A percentile compares a stretch with the other conserved stretches of the same genome.
phyloP scores from a whole-genome alignment of 2,113 vertebrate genomes.

The Loxodonta africana region DNA sequence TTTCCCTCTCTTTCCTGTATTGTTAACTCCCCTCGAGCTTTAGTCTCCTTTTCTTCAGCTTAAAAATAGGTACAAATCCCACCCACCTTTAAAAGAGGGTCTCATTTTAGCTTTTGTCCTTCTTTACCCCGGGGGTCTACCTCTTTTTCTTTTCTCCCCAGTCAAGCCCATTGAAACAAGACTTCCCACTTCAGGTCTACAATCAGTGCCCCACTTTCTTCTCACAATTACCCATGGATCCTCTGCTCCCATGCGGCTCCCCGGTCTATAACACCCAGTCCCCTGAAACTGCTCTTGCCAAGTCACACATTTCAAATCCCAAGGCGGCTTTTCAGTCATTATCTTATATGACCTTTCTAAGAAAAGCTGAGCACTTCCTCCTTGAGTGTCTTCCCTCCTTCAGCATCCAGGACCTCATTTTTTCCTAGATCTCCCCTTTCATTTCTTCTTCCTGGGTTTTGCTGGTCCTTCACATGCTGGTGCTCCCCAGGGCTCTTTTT shows the following conservation, averaged over 20 bases:
- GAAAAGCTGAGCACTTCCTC: not conserved
- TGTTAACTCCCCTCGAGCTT: not conserved
- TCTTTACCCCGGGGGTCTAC: not conserved
- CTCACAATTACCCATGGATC: not conserved
- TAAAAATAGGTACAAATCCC: not conserved
- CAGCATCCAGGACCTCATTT: fast-evolving
- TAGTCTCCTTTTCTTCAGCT: not conserved
- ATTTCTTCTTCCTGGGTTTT: not conserved
- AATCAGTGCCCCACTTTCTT: not conserved
- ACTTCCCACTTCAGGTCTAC: not conserved
- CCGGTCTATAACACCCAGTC: too few species aligned
- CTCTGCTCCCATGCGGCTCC: not conserved
- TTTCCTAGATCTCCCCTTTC: not conserved
- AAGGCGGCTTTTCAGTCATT: not conserved
- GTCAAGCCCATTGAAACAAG: not conserved
- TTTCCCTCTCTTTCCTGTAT: not conserved
- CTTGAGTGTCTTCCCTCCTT: not conserved
- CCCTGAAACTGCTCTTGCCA: not conserved
- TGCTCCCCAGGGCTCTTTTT: not conserved
- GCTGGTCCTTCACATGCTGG: not conserved
- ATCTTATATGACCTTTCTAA: not conserved
- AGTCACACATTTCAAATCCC: not conserved
- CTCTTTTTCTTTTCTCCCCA: not conserved
- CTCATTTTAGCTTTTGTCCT: not conserved
- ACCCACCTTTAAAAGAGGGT: not conserved